Conservation (phyloP, 2,888 invertebrate species). For the Drosophila maculinotata region DNA sequence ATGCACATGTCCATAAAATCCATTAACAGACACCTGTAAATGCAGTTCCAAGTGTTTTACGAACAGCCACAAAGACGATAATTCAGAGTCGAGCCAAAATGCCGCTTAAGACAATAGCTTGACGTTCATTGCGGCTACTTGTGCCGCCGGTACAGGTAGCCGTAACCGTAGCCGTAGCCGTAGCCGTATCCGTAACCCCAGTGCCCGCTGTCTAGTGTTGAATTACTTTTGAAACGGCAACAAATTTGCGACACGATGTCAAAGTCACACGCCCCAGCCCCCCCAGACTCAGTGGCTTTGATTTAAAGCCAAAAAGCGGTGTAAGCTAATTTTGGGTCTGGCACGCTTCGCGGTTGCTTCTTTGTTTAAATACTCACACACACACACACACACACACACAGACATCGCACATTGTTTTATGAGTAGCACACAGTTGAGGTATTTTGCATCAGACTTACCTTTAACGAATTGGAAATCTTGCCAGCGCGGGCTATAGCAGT, state of each 20-base stretch:
- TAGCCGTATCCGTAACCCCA: too few relatives aligned
- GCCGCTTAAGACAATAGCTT: conserved; percentile 45
- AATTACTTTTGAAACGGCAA: conserved; percentile 58
- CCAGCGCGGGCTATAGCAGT: conserved; percentile 85
- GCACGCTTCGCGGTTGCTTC: conserved; percentile 53
- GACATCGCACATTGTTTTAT: background rate
- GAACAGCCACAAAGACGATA: conserved; percentile 31
- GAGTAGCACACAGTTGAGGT: background rate
- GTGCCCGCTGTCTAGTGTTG: conserved; percentile 36
- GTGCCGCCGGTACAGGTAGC: conserved; percentile 18
- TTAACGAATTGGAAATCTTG: conserved; percentile 84
- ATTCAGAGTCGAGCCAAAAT: conserved; percentile 25
- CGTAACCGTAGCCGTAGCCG: too few relatives aligned
- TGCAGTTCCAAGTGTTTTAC: conserved; percentile 39
- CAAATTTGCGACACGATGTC: conserved; percentile 71
- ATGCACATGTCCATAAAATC: conserved; percentile 60
- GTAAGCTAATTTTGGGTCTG: conserved; percentile 45
- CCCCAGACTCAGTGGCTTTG: conserved; percentile 35
- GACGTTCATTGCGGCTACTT: conserved; percentile 43
- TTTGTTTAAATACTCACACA: conserved; percentile 21
- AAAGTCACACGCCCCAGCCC: conserved; percentile 58
- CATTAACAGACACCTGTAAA: conserved; percentile 72
- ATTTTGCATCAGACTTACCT: conserved; percentile 77
- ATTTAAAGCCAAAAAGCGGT: conserved; percentile 35
- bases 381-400: background rate